phyloP scores from a whole-genome alignment of 1,140 invertebrate genomes.

The Formica selysi region DNA sequence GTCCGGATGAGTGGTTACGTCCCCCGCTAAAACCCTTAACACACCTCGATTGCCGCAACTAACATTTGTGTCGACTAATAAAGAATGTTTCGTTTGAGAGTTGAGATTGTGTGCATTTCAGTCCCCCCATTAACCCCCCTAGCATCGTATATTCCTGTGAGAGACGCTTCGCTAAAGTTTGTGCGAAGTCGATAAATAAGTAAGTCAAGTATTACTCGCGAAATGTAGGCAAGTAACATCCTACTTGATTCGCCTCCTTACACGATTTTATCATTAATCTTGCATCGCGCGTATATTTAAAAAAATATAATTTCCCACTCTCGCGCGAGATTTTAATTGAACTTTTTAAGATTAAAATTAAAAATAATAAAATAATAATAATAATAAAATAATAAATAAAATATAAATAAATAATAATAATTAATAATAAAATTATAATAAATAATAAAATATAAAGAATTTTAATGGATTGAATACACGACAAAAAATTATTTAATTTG shows the following conservation, averaged over 20 bases:
- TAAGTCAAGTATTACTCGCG: conserved; percentile 19
- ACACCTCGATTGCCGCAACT: conserved; percentile 33
- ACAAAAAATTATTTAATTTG: background rate
- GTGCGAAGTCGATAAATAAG: conserved; percentile 16
- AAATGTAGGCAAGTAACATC: background rate
- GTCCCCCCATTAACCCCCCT: conserved; percentile 45
- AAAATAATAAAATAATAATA: background rate
- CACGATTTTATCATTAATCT: conserved; percentile 6
- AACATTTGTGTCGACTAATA: conserved; percentile 59
- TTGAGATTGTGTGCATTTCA: conserved; percentile 18
- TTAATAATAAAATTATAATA: background rate
- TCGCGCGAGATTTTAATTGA: background rate
- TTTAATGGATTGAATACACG: background rate
- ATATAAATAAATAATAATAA: too few species aligned
- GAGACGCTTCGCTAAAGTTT: conserved; percentile 2
- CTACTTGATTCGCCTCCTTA: background rate
- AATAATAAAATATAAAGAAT: too few species aligned
- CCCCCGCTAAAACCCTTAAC: conserved; percentile 26
- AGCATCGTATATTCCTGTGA: background rate
- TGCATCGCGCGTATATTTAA: background rate
- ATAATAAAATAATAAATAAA: background rate
- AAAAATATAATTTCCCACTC: background rate
- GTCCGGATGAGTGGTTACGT: conserved; percentile 35
- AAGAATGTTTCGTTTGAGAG: conserved; percentile 37
- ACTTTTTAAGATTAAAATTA: background rate